These are phyloP conservation scores for Hemibagrus wyckioides DNA, from an alignment of 2,113 vertebrate genomes.

Conservation along the genomic window DNA sequence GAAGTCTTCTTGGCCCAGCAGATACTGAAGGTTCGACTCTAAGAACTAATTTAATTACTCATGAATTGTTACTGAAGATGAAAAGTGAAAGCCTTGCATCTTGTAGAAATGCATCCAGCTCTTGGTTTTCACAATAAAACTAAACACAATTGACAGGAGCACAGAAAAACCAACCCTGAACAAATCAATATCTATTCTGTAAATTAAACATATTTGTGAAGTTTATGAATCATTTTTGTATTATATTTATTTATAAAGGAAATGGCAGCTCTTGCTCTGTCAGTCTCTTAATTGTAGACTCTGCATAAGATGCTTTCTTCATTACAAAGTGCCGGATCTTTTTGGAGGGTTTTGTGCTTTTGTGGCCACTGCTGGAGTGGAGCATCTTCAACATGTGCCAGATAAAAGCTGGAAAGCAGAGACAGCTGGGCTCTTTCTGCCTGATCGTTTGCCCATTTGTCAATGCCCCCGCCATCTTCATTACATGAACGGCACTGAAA, in stretches of 20 bases:
- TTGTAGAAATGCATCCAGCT: not conserved
- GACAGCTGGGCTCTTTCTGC: conserved; percentile 52
- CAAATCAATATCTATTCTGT: not conserved
- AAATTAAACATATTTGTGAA: conserved; percentile 13
- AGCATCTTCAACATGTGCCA: conserved; percentile 36
- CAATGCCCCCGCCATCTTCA: conserved; percentile 52
- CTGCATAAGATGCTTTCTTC: conserved; percentile 32
- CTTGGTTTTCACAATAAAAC: not conserved
- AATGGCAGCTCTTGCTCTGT: conserved; percentile 43
- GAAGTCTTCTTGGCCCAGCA: conserved; percentile 35
- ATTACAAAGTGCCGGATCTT: conserved; percentile 39
- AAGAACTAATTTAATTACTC: conserved; percentile 33
- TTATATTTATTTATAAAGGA: conserved; percentile 46
- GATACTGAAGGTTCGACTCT: conserved; percentile 34
- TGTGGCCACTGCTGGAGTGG: conserved; percentile 17
- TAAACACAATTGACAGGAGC: conserved; percentile 14
- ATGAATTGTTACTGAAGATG: not conserved
- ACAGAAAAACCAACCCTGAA: not conserved
- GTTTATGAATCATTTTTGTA: conserved; percentile 21
- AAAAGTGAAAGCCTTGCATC: conserved; percentile 21
- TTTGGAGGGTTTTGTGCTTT: conserved; percentile 36
- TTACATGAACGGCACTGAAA: conserved; percentile 46
- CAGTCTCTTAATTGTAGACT: conserved; percentile 49
- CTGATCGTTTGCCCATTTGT: conserved; percentile 50
- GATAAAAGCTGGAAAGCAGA: conserved; percentile 45